Conservation (phyloP, 2,113 vertebrate species). For the Thomomys bottae region DNA sequence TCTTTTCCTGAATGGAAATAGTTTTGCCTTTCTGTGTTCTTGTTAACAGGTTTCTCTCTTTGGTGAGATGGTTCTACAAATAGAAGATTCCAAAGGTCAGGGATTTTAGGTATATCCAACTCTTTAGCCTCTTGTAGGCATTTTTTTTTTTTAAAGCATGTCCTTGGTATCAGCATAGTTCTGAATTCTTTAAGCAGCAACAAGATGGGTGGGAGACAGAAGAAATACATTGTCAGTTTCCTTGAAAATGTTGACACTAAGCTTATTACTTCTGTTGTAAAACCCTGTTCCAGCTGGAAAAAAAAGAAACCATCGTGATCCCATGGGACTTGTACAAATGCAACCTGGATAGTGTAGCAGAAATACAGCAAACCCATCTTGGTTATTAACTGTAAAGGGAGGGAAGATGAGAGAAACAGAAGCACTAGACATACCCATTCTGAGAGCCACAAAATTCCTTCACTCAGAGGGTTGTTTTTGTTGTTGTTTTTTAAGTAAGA, state of each 20-base stretch:
- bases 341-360: constrained; percentile 54
- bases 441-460: accelerated
- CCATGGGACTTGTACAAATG: constrained; percentile 59
- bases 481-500: no score
- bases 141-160: constrained; percentile 53
- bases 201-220: constrained; percentile 54
- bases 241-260: constrained; percentile 68
- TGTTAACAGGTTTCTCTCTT: constrained; percentile 51
- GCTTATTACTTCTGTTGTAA: constrained; percentile 78
- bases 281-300: constrained; percentile 73
- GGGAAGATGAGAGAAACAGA: not conserved
- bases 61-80: constrained; percentile 41
- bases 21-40: not conserved
- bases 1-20: not conserved
- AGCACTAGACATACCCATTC: accelerated
- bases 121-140: constrained; percentile 53
- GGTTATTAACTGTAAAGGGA: constrained; percentile 22
- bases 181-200: constrained; percentile 60
- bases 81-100: constrained; percentile 37
- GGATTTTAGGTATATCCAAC: constrained; percentile 62
- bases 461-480: not conserved
- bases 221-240: constrained; percentile 75
- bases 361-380: constrained; percentile 51
- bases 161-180: constrained; percentile 53
- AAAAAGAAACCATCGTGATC: constrained; percentile 30